These are phyloP conservation scores for Egretta garzetta DNA, from an alignment of 2,113 vertebrate species.

Conservation along the genomic window DNA sequence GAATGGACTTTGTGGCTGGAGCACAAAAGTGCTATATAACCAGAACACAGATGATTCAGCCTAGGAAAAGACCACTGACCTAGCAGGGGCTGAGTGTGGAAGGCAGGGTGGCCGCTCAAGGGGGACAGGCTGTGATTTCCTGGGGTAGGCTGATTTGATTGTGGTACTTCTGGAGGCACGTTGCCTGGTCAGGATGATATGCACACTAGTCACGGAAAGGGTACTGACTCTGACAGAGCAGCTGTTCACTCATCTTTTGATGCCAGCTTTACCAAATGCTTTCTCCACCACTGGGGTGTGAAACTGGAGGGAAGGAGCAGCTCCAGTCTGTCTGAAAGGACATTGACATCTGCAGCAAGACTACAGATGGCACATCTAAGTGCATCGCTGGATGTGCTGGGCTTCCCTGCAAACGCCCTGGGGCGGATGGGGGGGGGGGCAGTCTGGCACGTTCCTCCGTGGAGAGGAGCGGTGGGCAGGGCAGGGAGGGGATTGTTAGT, in stretches of 20 bases:
- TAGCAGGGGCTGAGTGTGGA: not conserved
- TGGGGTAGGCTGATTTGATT: not conserved
- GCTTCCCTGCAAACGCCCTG: not conserved
- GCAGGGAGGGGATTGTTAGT: constrained; percentile 57
- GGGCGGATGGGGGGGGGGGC: accelerated
- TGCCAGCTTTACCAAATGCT: not conserved
- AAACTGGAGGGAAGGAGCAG: not conserved
- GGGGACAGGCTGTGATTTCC: not conserved
- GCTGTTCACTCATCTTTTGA: not conserved
- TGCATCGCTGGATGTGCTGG: not conserved
- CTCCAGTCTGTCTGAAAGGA: not conserved
- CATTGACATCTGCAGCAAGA: not conserved
- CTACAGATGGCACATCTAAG: not conserved
- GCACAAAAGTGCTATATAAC: not conserved
- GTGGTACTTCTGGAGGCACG: not conserved
- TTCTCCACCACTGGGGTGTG: not conserved
- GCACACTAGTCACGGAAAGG: not conserved
- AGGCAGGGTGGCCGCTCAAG: not conserved
- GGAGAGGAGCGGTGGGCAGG: constrained; percentile 13
- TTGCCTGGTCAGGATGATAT: not conserved
- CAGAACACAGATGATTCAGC: not conserved
- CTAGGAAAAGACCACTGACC: not conserved
- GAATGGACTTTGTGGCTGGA: not conserved
- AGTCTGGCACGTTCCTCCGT: not conserved
- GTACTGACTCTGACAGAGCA: not conserved